Percentiles rank a stretch among this genome's conserved stretches.
These are phyloP conservation scores for Muscicapa striata DNA, from an alignment of 2,797 vertebrate species.

Conservation along the genomic window DNA sequence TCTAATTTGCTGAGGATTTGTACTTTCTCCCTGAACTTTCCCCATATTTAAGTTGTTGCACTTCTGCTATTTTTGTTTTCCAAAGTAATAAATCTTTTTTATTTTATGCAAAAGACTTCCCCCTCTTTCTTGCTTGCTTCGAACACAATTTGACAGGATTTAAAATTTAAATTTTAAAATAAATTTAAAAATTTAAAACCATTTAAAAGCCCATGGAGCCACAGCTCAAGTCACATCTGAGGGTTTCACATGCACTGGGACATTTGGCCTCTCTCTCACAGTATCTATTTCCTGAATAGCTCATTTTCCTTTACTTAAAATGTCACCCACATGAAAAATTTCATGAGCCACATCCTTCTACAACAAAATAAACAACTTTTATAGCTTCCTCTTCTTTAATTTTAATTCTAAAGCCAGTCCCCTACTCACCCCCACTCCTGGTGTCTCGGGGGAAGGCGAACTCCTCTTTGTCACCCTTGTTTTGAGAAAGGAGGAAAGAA, in stretches of 20 bases:
- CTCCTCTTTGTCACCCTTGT: slow-evolving; percentile 34
- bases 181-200: no score
- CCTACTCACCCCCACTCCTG: slow-evolving; percentile 29
- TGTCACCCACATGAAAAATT: neutral
- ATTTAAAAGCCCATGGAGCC: no score
- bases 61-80: no score
- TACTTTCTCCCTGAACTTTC: no score
- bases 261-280: neutral
- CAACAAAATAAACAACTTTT: accelerated
- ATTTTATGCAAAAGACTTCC: no score
- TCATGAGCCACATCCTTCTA: neutral
- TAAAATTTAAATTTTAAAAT: no score
- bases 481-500: neutral
- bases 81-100: no score
- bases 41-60: no score
- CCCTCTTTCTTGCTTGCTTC: no score
- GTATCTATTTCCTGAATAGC: accelerated
- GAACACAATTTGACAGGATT: no score
- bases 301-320: neutral
- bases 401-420: neutral
- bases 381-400: neutral
- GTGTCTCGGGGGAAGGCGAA: neutral
- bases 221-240: no score
- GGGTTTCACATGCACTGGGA: neutral
- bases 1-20: no score